Evolutionary conservation across 2,888 invertebrate genomes (phyloP), one percentile per base, ranked within the genome.

Genomic region (Pyrrhia umbra): DNA sequence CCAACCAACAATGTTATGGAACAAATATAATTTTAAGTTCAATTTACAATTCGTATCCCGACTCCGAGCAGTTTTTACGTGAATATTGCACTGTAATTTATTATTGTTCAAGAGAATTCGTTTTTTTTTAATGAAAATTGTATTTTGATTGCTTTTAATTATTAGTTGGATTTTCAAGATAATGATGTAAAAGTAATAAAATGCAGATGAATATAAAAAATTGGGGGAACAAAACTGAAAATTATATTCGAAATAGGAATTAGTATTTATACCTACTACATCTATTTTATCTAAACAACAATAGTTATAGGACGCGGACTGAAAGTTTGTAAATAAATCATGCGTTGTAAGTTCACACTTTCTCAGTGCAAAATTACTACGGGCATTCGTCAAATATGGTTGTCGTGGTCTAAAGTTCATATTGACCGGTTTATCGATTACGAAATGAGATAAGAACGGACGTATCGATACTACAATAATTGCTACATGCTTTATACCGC

Each of bases 251-350:
- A 27, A 42, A 46, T 40, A 0, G n/a, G n/a, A n/a, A n/a, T 40
- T 8, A 30, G 20, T 20, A 16, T n/a, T 10, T 20, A 8, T 23
- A 46, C 3, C 13, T 34, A 65, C 5, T 3, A 42, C 13, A 25
- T 27, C 8, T 21, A 21, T 27, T 25, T 16, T 9, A 6, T 42
- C 61, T 42, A 30, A 39, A 10, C 37, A 52, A 27, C 10, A 39
- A 55, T 1, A 30, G 34, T 34, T 25, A 49, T 57, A 58, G 55
- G 10, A 2, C 18, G 51, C 75, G 50, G 70, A 69, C 76, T 75
- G 63, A 58, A 62, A 62, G 57, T 20, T 8, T 8, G 13, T 23
- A 2, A 30, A 34, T 34, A 2, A 40, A 51, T 15, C 18, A 23
- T 13, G 0, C 18, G 16, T 27, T 46, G 70, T 10, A 18, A 61